Evolutionary conservation across 2,888 invertebrate species (phyloP), one percentile per base, ranked within the genome.

Genomic region (Griposia aprilina): DNA sequence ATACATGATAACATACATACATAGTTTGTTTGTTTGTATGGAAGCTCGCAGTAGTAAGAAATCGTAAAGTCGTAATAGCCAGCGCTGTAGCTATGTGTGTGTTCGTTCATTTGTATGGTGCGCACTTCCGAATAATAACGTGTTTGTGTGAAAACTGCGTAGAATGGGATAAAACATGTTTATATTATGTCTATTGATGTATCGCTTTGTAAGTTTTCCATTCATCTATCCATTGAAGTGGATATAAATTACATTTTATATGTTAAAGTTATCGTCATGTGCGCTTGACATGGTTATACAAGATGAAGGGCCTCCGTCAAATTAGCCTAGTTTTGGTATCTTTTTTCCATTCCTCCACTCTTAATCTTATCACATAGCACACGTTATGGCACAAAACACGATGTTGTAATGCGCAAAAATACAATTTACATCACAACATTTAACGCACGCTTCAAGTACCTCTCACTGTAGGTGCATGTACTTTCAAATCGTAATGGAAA

Each of bases 61-160:
- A 71, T 78, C 78, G 83, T 84, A 86, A 84, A 86, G 67, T 78
- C 63, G 73, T 86, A 82, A 83, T 82, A 67, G 63, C 72, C 65
- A 73, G 41, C 63, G 45, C 60, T 82, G 74, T 78, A 71, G 50
- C 62, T 82, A 62, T 73, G 41, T 70, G 67, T 55, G 77, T 62
- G 79, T 74, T 57, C 13, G 60, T 48, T 23, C 57, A 26, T 69
- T 55, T 60, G 74, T 69, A 65, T 68, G 70, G 76, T 72, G 81
- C 81, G 79, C 84, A 88, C 79, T 81, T 84, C 87, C 81, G 69
- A 86, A 87, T 84, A 87, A 80, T 84, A 79, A 81, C 81, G 66
- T 71, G 86, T 84, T 83, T 86, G 82, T 87, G 84, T 84, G 81
- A 84, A 87, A 83, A 87, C 82, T 88, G 84, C 87, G 88, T 84